These are phyloP conservation scores for Drosophila quinaria DNA, from an alignment of 2,888 invertebrate genomes.

Conservation along the genomic window DNA sequence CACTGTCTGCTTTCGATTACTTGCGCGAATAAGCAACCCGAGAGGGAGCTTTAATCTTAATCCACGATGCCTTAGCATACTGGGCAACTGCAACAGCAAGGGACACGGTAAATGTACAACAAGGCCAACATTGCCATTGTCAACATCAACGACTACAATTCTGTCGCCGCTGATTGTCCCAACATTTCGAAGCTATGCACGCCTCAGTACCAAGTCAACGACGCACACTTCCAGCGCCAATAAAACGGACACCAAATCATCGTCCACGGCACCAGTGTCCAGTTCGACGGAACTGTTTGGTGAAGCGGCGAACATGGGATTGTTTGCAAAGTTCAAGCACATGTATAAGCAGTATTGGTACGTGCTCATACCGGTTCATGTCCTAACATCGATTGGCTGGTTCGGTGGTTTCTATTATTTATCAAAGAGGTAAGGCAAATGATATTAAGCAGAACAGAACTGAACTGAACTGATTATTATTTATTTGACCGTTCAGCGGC, in stretches of 20 bases:
- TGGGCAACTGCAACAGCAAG: conserved; percentile 15
- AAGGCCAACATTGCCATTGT: conserved; percentile 17
- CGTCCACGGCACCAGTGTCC: conserved; percentile 54
- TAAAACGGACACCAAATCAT: conserved; percentile 72
- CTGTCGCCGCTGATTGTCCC: conserved; percentile 42
- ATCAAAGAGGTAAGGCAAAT: conserved; percentile 90
- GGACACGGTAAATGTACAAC: conserved; percentile 16
- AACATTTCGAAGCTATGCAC: conserved; percentile 49
- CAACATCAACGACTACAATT: conserved; percentile 25
- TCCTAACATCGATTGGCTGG: conserved; percentile 95
- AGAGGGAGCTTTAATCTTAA: conserved; percentile 18
- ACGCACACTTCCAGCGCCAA: conserved; percentile 59
- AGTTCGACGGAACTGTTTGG: conserved; percentile 79
- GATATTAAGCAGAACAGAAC: background rate
- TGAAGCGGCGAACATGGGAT: conserved; percentile 87
- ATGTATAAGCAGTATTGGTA: conserved; percentile 99
- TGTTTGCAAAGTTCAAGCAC: conserved; percentile 94
- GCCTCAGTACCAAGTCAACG: conserved; percentile 59
- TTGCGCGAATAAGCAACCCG: conserved; percentile 21
- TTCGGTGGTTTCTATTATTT: conserved; percentile 94
- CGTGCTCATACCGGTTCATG: conserved; percentile 96
- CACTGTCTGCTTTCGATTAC: conserved; percentile 29
- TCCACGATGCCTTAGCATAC: conserved; percentile 45
- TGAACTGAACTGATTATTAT: background rate
- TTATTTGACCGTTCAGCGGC: conserved; percentile 88